Evolutionary conservation across 2,797 vertebrate species (phyloP), one percentile per base, ranked within the genome.

Genomic region (Euthynnus affinis): DNA sequence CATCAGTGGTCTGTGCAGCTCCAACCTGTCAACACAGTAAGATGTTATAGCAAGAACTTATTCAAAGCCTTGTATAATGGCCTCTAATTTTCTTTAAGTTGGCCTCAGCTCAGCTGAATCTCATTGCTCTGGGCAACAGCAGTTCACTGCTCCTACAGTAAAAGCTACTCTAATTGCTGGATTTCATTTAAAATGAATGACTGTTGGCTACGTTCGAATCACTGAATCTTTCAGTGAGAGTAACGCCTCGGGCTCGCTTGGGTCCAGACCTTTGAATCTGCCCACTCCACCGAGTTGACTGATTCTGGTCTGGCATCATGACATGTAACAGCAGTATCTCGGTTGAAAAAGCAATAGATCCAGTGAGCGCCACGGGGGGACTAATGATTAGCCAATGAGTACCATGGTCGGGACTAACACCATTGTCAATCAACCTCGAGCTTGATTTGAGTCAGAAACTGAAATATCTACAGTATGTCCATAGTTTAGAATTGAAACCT

Each of bases 171-270:
- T 79, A 88, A 85, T 86, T 84, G 52, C 66, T 55, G 53, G 44
- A 66, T 69, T 86, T 79, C 63, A 59, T 83, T 86, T 71, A 46
- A 81, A 79, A 83, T 85, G 60, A 88, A 77, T 68, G 74, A 84
- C 63, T 71, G 71, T 74, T 27, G 7, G 65, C 60, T 37, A 17
- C 51, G 80, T 77, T 66, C 25, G 22, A 55, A 46, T 29, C n/a
- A 51, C 64, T 83, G 9, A 81, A 75, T 83, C 37, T 73, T 68
- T 69, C 25, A 73, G 15, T 10, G n/a, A 37, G 44, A 71, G 29
- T 44, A 52, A 44, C 67, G 60, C 76, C 71, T 74, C 46, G 4
- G 59, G 75, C 74, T 40, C 6, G 52, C 77, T 66, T 71, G 13
- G 70, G 29, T 37, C 18, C 37, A 37, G 37, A 37, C 37, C 37